These are phyloP conservation scores for Halichondria panicea DNA, from an alignment of 37 sponge, comb jelly and placozoan species.

Conservation along the genomic window DNA sequence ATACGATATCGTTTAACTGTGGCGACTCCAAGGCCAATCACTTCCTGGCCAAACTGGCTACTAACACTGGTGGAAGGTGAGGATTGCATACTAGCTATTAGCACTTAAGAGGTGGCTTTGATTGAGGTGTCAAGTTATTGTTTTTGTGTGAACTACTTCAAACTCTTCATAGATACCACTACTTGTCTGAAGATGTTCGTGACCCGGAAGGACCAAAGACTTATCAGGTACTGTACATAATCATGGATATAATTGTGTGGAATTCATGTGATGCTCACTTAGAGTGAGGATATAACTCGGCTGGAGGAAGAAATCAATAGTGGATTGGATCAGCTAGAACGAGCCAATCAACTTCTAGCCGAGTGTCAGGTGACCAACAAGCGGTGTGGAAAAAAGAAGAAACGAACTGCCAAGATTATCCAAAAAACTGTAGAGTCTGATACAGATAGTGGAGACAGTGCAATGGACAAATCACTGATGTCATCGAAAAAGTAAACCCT, in stretches of 20 bases:
- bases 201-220: constrained; percentile 57
- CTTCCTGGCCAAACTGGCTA: constrained; percentile 80
- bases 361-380: constrained; percentile 35
- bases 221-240: constrained; percentile 32
- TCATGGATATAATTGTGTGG: background rate
- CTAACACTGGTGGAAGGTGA: constrained; percentile 79
- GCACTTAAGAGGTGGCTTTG: background rate
- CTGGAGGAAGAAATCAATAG: constrained; percentile 39
- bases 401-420: background rate
- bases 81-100: background rate
- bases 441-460: background rate
- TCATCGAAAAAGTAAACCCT: constrained; percentile 23
- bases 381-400: constrained; percentile 5
- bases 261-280: background rate
- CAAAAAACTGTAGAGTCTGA: background rate
- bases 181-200: constrained; percentile 50
- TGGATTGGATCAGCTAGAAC: constrained; percentile 42
- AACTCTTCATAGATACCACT: constrained; percentile 55
- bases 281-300: constrained; percentile 64
- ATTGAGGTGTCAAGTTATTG: background rate
- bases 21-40: constrained; percentile 75
- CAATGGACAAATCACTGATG: background rate
- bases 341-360: constrained; percentile 36
- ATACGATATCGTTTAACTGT: constrained; percentile 95
- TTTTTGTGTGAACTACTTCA: no score